Conservation (phyloP, 2,113 vertebrate genomes). For the Pristiophorus japonicus region DNA sequence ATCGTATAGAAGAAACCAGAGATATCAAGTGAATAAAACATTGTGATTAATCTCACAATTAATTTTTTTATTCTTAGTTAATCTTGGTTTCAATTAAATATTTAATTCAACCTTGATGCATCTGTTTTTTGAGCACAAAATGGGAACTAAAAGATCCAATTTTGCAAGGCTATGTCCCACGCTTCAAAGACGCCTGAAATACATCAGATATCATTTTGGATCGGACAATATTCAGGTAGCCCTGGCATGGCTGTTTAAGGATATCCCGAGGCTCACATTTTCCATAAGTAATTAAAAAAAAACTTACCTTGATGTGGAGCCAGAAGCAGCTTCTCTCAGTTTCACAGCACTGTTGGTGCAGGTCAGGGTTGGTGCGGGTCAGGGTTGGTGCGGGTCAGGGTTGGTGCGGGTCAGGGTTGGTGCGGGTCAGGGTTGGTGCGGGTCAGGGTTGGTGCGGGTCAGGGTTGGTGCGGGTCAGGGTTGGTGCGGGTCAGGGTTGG, state of each 20-base stretch:
- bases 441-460: background rate
- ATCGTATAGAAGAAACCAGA: background rate
- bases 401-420: no score
- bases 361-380: no score
- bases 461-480: no score
- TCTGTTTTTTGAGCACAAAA: background rate
- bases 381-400: background rate
- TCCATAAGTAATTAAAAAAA: background rate
- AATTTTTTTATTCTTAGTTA: background rate
- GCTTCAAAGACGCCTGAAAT: background rate
- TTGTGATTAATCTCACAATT: background rate
- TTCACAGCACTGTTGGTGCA: background rate
- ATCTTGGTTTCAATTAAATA: background rate
- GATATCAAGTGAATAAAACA: background rate
- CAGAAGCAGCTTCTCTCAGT: background rate
- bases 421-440: background rate
- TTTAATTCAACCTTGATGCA: background rate
- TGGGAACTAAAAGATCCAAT: background rate
- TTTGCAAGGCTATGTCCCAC: background rate
- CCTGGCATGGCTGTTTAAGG: background rate
- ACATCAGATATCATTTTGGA: background rate
- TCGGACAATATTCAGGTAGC: no score
- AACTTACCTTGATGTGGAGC: no score
- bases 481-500: background rate
- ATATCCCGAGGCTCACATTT: background rate